These are phyloP conservation scores for Marasmarcha lunaedactyla DNA, from an alignment of 2,888 invertebrate genomes.

Conservation along the genomic window DNA sequence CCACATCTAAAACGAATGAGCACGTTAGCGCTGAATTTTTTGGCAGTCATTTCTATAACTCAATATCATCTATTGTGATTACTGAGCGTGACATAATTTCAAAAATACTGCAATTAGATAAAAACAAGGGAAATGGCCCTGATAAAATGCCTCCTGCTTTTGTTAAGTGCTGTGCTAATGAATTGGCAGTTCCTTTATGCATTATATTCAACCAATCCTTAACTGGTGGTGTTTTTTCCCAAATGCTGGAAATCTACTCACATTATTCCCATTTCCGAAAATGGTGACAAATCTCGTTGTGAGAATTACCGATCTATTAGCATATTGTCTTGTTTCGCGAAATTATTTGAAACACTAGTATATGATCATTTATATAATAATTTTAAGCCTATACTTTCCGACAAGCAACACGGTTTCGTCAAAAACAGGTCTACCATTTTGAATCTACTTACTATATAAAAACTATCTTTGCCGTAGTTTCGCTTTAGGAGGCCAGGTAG, in stretches of 20 bases:
- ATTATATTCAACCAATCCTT: constrained; percentile 5
- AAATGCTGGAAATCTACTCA: constrained; percentile 6
- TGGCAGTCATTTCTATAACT: background rate
- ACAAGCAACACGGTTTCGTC: constrained; percentile 8
- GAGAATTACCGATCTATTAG: constrained; percentile 8
- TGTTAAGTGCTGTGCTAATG: constrained; percentile 2
- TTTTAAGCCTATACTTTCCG: constrained; percentile 4
- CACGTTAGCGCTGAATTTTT: background rate
- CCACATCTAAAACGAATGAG: background rate
- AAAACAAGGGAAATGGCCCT: constrained; percentile 2
- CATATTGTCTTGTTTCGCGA: constrained; percentile 7
- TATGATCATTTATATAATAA: constrained; percentile 6
- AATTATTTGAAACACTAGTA: constrained; percentile 7
- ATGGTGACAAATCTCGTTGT: constrained; percentile 4
- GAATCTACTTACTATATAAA: constrained; percentile 5
- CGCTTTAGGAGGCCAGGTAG: constrained; percentile 3
- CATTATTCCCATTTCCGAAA: constrained; percentile 6
- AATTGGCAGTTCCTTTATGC: background rate
- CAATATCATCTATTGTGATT: background rate
- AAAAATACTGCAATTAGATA: constrained; percentile 3
- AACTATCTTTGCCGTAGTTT: constrained; percentile 2
- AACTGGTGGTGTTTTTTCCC: constrained; percentile 3
- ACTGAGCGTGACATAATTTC: background rate
- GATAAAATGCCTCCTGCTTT: constrained; percentile 5
- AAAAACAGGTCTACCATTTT: constrained; percentile 6